Base-by-base conservation (phyloP, 2,113 vertebrate genomes). In the Hassar affinis region DNA sequence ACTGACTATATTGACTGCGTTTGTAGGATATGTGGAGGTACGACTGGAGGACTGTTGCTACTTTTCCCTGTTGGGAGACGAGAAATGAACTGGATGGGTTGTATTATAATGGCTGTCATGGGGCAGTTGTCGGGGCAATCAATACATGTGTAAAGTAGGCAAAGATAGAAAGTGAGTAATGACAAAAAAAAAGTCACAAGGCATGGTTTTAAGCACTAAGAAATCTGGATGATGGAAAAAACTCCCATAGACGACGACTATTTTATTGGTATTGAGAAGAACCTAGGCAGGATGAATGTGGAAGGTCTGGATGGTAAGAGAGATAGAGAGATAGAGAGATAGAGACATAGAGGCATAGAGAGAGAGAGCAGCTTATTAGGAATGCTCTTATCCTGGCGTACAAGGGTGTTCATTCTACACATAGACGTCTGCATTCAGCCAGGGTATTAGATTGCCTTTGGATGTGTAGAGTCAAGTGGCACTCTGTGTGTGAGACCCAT, bases 401-500 rank as follows among this genome's bases (percentile, higher is more conserved):
- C 35, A 76, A 52, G 17, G 27, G 7, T 33, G 30, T 75, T 75
- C 0, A 38, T 52, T 56, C 51, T 38, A 56, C 30, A 87, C 88
- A 81, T 47, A 88, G 80, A 80, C 15, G 57, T 56, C 54, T 61
- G 90, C 81, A 86, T 85, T 33, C 62, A 85, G 49, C 62, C 25
- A 62, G 72, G 52, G 69, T 78, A 84, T 64, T 83, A 84, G 87
- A 82, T 86, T 86, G 81, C 59, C 85, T 56, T 82, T 84, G 71
- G 82, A 86, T 79, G 78, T 80, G 51, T 69, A 81, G 69, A 81
- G 71, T 59, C 18, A 47, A 56, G 61, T 25, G 72, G 80, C 84
- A 80, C 88, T 92, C 86, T 91, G 88, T 88, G 86, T 80, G 78
- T 33, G 82, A 89, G 89, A 88, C 72, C 75, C 87, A 90, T 59